Evolutionary conservation across 2,888 invertebrate genomes (phyloP), one percentile per base, ranked within the genome.

Genomic region (Trachelus iudaicus): DNA sequence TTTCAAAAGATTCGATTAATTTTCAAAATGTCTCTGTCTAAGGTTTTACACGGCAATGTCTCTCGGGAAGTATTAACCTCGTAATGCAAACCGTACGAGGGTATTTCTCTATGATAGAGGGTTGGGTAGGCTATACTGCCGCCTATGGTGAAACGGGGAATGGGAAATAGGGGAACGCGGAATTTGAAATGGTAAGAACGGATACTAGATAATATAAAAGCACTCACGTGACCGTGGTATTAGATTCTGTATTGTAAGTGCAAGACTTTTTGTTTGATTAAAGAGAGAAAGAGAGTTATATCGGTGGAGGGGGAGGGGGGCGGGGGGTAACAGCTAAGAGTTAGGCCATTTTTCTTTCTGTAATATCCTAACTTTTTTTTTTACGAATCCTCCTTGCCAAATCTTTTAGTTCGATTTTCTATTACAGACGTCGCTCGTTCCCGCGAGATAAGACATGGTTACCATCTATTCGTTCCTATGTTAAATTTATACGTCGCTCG

Each of bases 371-470:
- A 15, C 4, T 4, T 15, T 40, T 15, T 35, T 34, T 76, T 75
- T 40, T 35, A 33, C n/a, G 1, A 34, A 73, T 35, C 13, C 9
- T 9, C 40, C 40, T 23, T 9, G 40, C 23, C 6, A 23, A 6
- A 23, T 56, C 40, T 56, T 0, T 23, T 9, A 56, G 40, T 56
- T 56, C 40, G 9, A 56, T 56, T 56, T 23, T 56, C 23, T 23
- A 23, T 56, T 2, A 56, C 40, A 23, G 40, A 15, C 40, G 40
- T 9, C 40, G 40, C 71, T 11, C 81, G 83, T 85, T 87, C 87
- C 85, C 85, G 85, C 86, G 86, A 83, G 85, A 82, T 91, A 90
- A 90, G 3, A 35, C 88, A 87, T 89, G 91, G 90, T 91, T 91
- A 90, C 84, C 85, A 83, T 85, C 85, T 89, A 87, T 91, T 90